Evolutionary conservation across 2,113 vertebrate species (phyloP), one percentile per base, ranked within the genome.

Genomic region (Poicephalus meyeri): DNA sequence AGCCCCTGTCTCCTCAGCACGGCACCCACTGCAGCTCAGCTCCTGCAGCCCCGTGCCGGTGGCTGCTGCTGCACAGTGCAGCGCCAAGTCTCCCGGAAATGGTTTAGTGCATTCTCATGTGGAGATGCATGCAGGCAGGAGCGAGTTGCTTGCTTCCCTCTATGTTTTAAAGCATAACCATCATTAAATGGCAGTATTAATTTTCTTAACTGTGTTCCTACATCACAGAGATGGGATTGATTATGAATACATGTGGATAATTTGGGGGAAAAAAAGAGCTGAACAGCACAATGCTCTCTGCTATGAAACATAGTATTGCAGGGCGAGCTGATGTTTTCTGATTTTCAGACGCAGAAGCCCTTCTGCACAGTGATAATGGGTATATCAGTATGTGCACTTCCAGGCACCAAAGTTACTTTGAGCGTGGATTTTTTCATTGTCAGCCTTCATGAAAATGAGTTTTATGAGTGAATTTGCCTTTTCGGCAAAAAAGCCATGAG

Each of bases 401-500:
- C 65, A 89, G 60, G 71, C 74, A 60, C 53, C 76, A 16, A 89
- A 93, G 82, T 96, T 91, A 81, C 90, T 95, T 76, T 33, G 55
- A 89, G 78, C 44, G 3, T 37, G 73, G 80, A 68, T 70, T 94
- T 77, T 77, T 85, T 87, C 55, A 25, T 72, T 58, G 71, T 46
- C 77, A 72, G 86, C 82, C 68, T 76, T 69, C 56, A n/a, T 55
- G 96, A 91, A 88, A 95, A 86, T 29, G 44, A 91, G 88, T 78
- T 95, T 74, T 44, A 71, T 69, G 79, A 56, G 74, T 47, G 39
- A 85, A 90, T 94, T 86, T 96, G 70, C 85, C 86, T 92, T 93
- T 78, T 83, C 44, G 26, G 83, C 83, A 95, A 58, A 58, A 58
- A 58, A n/a, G 94, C 86, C 94, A 7, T 73, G 47, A 70, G 91